A percentile compares a stretch with the other conserved stretches of the same genome.
phyloP scores from a whole-genome alignment of 2,113 vertebrate genomes.

The Rhipidura dahli region DNA sequence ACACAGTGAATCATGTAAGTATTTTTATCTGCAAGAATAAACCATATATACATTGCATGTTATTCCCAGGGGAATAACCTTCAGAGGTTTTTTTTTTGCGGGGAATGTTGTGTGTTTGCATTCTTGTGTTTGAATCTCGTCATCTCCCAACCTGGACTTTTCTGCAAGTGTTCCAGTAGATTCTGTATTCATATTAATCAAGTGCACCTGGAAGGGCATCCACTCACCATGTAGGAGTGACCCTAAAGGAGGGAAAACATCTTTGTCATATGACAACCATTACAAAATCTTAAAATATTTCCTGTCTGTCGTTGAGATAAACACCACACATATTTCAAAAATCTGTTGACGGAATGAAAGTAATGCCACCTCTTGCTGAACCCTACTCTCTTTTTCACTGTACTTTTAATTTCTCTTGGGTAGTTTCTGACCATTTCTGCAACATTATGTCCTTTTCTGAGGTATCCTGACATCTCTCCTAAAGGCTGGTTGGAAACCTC shows the following conservation, averaged over 20 bases:
- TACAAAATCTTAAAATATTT: neutral
- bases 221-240: neutral
- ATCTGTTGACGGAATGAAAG: neutral
- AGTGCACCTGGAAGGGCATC: neutral
- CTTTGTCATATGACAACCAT: neutral
- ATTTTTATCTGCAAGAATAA: neutral
- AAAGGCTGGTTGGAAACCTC: neutral
- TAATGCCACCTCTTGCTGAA: neutral
- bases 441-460: neutral
- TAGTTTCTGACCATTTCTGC: neutral
- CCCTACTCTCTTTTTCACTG: neutral
- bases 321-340: neutral
- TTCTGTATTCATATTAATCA: neutral
- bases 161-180: neutral
- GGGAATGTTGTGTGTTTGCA: neutral
- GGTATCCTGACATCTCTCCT: neutral
- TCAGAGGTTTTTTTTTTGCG: fast-evolving
- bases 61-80: neutral
- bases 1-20: neutral
- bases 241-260: neutral
- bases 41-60: neutral
- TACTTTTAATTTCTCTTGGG: neutral
- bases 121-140: neutral
- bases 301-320: neutral
- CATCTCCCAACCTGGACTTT: neutral